These are phyloP conservation scores for Orcinus orca DNA, from an alignment of 2,113 vertebrate species.

Conservation along the genomic window DNA sequence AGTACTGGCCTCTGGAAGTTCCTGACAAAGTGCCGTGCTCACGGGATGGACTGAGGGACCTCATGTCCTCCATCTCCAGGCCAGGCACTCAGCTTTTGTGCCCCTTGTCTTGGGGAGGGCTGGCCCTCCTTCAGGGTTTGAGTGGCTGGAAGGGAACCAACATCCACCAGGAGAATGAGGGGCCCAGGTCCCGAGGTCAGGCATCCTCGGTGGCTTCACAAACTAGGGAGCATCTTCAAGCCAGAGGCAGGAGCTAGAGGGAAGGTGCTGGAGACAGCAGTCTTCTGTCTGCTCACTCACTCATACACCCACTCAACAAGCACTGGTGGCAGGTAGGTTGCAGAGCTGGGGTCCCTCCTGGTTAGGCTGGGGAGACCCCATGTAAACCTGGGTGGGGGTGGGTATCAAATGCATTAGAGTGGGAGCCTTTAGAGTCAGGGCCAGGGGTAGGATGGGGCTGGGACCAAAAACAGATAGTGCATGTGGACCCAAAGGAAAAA, in stretches of 20 bases:
- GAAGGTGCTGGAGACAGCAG: background rate
- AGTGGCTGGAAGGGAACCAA: background rate
- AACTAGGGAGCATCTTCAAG: background rate
- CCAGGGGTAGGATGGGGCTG: accelerated
- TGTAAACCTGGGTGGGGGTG: background rate
- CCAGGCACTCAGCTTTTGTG: background rate
- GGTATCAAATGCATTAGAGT: background rate
- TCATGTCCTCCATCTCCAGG: background rate
- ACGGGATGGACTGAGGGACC: background rate
- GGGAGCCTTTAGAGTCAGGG: background rate
- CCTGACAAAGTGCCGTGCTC: background rate
- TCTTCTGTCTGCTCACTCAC: background rate
- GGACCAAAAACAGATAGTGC: background rate
- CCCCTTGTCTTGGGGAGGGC: background rate
- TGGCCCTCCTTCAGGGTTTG: background rate
- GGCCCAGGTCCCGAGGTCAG: background rate
- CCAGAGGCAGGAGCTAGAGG: background rate
- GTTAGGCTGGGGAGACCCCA: background rate
- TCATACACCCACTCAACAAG: background rate
- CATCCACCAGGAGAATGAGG: background rate
- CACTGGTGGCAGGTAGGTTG: background rate
- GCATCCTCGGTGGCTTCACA: background rate
- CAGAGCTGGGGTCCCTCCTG: background rate
- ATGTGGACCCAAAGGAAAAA: background rate
- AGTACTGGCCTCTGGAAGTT: background rate